phyloP scores from a whole-genome alignment of 2,113 vertebrate species.

The Rhodinocichla rosea region DNA sequence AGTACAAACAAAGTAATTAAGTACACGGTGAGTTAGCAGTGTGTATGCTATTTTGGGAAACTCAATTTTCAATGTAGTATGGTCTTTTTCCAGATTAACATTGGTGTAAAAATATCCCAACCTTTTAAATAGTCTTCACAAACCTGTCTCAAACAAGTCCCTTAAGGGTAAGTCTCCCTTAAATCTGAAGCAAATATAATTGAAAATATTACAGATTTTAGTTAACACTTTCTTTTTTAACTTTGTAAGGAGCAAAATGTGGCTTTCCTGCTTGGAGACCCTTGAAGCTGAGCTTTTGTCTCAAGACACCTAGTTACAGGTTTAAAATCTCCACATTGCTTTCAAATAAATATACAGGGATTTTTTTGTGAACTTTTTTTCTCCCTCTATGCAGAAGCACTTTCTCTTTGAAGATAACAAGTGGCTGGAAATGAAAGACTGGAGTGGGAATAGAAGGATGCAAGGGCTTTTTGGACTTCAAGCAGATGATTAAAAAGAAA shows the following conservation, averaged over 20 bases:
- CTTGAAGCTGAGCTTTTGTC: neutral
- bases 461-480: neutral
- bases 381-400: neutral
- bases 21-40: neutral
- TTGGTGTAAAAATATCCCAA: neutral
- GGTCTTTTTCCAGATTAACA: neutral
- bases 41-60: neutral
- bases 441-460: neutral
- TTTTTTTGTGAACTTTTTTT: neutral
- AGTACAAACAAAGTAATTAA: neutral
- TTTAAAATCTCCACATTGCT: neutral
- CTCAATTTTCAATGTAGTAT: neutral
- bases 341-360: neutral
- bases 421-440: neutral
- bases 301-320: neutral
- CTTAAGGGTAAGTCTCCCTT: neutral
- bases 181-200: neutral
- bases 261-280: neutral
- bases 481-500: neutral
- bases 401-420: neutral
- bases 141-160: neutral
- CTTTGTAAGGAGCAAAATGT: neutral
- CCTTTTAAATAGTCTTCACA: slow-evolving; percentile 16
- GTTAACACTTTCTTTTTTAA: neutral
- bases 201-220: neutral